Evolutionary conservation across 2,113 vertebrate genomes (phyloP).

Genomic region (Eurypyga helias): DNA sequence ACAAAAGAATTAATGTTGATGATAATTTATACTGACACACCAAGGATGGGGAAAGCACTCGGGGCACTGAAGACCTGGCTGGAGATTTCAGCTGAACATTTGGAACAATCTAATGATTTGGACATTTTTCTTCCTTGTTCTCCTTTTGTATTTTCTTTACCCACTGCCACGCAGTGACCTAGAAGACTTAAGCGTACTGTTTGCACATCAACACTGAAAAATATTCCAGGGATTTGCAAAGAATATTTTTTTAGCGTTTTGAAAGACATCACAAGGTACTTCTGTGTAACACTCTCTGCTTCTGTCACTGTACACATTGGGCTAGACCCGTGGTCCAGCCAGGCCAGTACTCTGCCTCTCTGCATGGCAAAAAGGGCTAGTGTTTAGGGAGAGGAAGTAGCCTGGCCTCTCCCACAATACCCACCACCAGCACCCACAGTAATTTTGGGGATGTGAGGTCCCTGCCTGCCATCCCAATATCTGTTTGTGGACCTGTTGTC

Average conservation of each 20-base stretch:
- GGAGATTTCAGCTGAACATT: slow-evolving; percentile 25
- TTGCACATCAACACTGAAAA: neutral
- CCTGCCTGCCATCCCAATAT: neutral
- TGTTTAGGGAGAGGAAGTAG: neutral
- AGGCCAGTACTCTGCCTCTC: neutral
- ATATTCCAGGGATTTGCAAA: neutral
- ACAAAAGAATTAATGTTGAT: slow-evolving; percentile 67
- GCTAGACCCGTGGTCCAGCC: neutral
- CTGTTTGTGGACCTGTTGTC: neutral
- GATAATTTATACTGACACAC: slow-evolving; percentile 62
- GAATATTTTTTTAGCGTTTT: neutral
- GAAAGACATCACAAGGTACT: rapidly evolving
- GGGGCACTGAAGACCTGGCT: slow-evolving; percentile 30
- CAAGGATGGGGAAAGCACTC: slow-evolving; percentile 24
- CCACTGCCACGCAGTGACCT: neutral
- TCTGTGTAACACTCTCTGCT: neutral
- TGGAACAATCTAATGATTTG: neutral
- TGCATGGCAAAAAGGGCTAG: neutral
- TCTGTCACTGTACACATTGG: neutral
- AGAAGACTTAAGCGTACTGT: neutral
- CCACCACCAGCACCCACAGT: too few species aligned
- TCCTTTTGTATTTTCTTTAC: neutral
- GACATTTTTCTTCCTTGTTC: neutral
- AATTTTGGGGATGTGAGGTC: neutral
- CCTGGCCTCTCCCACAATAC: neutral